Percentiles rank a stretch among this genome's conserved stretches.
These are phyloP conservation scores for Galemys pyrenaicus DNA, from an alignment of 2,113 vertebrate species.

Conservation along the genomic window DNA sequence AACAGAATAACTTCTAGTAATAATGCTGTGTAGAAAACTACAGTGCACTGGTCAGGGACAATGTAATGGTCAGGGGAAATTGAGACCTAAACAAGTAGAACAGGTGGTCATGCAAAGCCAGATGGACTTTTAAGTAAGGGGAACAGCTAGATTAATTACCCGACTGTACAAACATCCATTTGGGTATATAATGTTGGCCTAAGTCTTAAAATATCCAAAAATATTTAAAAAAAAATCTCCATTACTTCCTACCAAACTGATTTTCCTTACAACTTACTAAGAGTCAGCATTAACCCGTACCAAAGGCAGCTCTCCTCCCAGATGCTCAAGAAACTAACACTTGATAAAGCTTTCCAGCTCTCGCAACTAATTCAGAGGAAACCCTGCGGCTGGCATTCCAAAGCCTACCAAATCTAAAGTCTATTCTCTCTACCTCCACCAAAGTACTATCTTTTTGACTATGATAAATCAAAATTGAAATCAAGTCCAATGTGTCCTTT, in stretches of 20 bases:
- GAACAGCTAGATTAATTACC: not conserved
- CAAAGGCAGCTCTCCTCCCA: not conserved
- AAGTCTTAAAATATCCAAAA: not conserved
- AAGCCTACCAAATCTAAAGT: not conserved
- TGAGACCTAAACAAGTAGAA: not conserved
- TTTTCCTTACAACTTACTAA: not conserved
- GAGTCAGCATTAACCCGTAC: not conserved
- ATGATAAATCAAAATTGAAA: not conserved
- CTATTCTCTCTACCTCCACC: not conserved
- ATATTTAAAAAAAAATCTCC: not conserved
- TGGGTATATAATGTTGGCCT: not conserved
- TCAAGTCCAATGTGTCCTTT: not conserved
- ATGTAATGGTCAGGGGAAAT: not conserved
- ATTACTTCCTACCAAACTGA: not conserved
- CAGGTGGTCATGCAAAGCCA: not conserved
- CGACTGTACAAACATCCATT: not conserved
- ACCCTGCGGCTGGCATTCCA: not conserved
- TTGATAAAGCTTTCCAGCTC: not conserved
- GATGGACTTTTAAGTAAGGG: not conserved
- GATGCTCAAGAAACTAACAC: not conserved
- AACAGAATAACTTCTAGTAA: not conserved
- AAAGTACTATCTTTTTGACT: not conserved
- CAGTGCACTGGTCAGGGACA: not conserved
- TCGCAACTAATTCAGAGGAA: not conserved
- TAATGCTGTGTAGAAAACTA: not conserved